These are phyloP conservation scores for Tychaedon coryphoeus DNA, from an alignment of 2,113 vertebrate species.

Conservation along the genomic window DNA sequence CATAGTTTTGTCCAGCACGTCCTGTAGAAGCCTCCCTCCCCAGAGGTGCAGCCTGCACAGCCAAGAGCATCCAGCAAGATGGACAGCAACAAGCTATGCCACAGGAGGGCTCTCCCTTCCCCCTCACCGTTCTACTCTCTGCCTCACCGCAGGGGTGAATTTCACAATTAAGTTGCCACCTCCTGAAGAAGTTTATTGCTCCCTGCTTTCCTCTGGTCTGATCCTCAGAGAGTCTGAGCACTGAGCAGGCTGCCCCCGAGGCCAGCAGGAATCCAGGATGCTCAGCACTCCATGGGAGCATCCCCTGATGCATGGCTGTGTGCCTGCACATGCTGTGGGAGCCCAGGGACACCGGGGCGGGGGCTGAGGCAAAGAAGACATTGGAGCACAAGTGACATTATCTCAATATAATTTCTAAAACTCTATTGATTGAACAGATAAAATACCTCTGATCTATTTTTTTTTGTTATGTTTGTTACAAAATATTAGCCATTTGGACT, in stretches of 20 bases:
- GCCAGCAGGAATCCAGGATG: background rate
- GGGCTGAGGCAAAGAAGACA: constrained; percentile 53
- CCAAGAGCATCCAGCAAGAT: background rate
- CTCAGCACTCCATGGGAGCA: background rate
- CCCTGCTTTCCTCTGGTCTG: background rate
- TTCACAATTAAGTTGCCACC: background rate
- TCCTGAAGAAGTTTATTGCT: background rate
- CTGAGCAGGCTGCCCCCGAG: background rate
- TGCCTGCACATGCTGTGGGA: accelerated
- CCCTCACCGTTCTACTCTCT: background rate
- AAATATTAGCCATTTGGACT: constrained; percentile 79
- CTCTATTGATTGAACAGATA: constrained; percentile 82
- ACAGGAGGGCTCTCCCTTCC: background rate
- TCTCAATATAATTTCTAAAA: constrained; percentile 84
- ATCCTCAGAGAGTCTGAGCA: background rate
- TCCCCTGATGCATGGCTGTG: background rate
- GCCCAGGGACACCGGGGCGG: background rate
- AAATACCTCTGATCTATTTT: constrained; percentile 82
- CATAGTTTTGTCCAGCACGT: accelerated
- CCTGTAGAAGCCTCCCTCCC: background rate
- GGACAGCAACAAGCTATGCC: background rate
- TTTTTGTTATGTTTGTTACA: constrained; percentile 76
- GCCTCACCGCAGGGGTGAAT: background rate
- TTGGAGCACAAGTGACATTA: constrained; percentile 68
- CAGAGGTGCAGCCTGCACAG: background rate